phyloP scores from a whole-genome alignment of 2,797 vertebrate species.

The Scyliorhinus canicula region DNA sequence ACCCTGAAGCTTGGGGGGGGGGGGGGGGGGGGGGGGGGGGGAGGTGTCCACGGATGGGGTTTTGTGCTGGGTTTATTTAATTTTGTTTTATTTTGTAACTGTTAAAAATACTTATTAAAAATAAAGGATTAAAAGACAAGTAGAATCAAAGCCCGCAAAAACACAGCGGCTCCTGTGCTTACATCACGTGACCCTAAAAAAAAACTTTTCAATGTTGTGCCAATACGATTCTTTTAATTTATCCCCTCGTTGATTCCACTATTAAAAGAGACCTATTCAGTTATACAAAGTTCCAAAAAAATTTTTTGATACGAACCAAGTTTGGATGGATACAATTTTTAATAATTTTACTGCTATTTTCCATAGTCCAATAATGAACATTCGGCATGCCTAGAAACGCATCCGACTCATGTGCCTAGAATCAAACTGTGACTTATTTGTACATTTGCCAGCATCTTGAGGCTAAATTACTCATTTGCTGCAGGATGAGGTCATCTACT shows the following conservation, averaged over 20 bases:
- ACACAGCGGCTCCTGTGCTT: too few species aligned
- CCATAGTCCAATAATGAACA: background rate
- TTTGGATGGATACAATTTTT: background rate
- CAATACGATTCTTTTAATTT: background rate
- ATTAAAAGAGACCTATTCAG: background rate
- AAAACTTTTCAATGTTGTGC: background rate
- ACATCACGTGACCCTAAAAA: too few species aligned
- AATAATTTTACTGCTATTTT: background rate
- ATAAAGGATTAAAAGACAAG: too few species aligned
- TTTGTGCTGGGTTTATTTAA: too few species aligned
- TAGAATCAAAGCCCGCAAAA: too few species aligned
- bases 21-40: too few species aligned
- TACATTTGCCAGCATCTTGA: background rate
- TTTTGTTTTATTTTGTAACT: too few species aligned
- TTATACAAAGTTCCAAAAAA: background rate
- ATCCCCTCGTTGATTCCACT: background rate
- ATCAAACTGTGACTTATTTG: background rate
- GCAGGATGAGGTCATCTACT: background rate
- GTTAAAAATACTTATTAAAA: too few species aligned
- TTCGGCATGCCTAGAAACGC: background rate
- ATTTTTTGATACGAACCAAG: background rate
- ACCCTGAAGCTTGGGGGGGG: too few species aligned
- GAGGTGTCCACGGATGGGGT: too few species aligned
- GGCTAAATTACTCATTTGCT: background rate
- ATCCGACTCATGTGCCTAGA: background rate